These are phyloP conservation scores for Semaprochilodus insignis DNA, from an alignment of 2,797 vertebrate genomes.

Conservation along the genomic window DNA sequence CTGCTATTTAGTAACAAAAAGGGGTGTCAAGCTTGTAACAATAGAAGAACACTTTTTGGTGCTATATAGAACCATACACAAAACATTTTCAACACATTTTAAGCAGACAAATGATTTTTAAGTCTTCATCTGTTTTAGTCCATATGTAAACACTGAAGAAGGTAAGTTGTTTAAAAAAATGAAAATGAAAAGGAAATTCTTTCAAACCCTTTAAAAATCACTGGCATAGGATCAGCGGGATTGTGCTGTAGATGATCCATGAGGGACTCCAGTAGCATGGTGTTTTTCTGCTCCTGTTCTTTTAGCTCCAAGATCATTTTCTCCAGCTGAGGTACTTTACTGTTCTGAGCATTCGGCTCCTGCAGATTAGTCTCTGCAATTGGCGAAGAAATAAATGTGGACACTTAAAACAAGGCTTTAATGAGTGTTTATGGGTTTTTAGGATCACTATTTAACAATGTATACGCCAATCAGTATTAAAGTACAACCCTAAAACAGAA, in stretches of 20 bases:
- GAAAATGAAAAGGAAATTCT: background rate
- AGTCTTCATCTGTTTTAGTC: no score
- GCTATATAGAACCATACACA: no score
- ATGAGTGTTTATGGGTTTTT: background rate
- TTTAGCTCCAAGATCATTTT: slow-evolving; percentile 62
- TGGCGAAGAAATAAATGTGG: slow-evolving; percentile 3
- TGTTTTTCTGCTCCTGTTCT: slow-evolving; percentile 65
- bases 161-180: background rate
- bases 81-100: no score
- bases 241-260: slow-evolving; percentile 61
- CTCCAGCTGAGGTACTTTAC: slow-evolving; percentile 59
- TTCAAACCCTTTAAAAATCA: background rate
- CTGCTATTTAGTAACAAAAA: no score
- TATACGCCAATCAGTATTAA: background rate
- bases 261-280: slow-evolving; percentile 58
- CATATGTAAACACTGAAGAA: no score
- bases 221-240: slow-evolving; percentile 21
- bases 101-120: no score
- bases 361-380: slow-evolving; percentile 62
- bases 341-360: slow-evolving; percentile 53
- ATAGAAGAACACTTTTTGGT: no score
- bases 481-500: no score
- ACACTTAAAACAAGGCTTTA: background rate
- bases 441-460: background rate
- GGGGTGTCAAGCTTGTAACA: no score